Percentiles rank a stretch among this genome's conserved stretches.
These are phyloP conservation scores for Mesocricetus auratus DNA, from an alignment of 2,113 vertebrate genomes.

Conservation along the genomic window DNA sequence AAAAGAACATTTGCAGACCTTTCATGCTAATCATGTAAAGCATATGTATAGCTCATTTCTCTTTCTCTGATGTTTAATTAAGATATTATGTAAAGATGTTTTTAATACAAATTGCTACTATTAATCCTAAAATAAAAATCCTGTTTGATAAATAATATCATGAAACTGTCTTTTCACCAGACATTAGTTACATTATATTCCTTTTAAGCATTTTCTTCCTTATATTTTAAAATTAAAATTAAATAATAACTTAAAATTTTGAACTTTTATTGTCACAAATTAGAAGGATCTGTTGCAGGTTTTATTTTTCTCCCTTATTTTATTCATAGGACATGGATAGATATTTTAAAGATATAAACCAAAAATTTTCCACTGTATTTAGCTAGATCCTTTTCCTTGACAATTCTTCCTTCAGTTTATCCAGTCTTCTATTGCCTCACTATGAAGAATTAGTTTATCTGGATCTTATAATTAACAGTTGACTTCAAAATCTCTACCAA, in stretches of 20 bases:
- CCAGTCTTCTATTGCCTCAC: neutral
- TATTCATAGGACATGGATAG: neutral
- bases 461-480: neutral
- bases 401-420: neutral
- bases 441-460: neutral
- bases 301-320: neutral
- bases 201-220: conserved; percentile 51
- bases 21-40: neutral
- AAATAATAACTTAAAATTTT: conserved; percentile 21
- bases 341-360: neutral
- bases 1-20: neutral
- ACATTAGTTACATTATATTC: conserved; percentile 23
- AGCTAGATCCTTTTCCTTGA: neutral
- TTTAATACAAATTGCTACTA: neutral
- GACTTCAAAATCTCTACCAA: neutral
- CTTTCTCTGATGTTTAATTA: conserved; percentile 25
- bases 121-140: neutral
- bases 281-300: neutral
- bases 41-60: neutral
- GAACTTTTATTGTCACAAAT: conserved; percentile 8
- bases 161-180: conserved; percentile 46
- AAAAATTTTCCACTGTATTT: neutral
- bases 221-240: conserved; percentile 24
- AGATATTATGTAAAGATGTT: neutral
- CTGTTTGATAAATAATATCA: neutral